A percentile compares a stretch with the other conserved stretches of the same genome.
phyloP scores from a whole-genome alignment of 1,140 invertebrate species.

The Plodia interpunctella region DNA sequence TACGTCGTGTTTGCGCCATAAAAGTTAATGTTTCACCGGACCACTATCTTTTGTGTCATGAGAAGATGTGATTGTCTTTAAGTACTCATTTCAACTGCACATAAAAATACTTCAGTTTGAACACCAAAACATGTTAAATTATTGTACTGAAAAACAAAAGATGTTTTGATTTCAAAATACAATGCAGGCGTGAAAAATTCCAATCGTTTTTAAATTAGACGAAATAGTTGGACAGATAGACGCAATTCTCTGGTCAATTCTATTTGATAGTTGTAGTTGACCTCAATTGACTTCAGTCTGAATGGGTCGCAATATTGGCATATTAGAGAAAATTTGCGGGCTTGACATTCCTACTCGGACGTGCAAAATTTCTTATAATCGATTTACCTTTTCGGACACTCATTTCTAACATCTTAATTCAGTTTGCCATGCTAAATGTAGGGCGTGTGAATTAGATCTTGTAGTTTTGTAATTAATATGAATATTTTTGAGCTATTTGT shows the following conservation, averaged over 20 bases:
- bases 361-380: not conserved
- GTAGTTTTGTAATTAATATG: too few relatives aligned
- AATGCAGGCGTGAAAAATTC: not conserved
- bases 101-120: not conserved
- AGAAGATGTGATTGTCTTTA: too few relatives aligned
- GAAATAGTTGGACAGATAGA: not conserved
- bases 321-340: not conserved
- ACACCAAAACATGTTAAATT: not conserved
- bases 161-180: too few relatives aligned
- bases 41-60: not conserved
- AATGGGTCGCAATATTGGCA: not conserved
- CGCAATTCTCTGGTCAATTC: not conserved
- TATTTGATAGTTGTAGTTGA: not conserved
- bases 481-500: too few relatives aligned
- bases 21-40: not conserved
- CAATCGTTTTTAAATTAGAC: not conserved
- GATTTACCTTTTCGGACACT: too few relatives aligned
- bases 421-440: not conserved
- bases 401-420: too few relatives aligned
- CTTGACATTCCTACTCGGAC: not conserved
- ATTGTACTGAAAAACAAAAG: not conserved
- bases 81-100: too few relatives aligned
- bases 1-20: not conserved
- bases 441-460: too few relatives aligned
- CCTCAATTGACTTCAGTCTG: not conserved